phyloP scores from a whole-genome alignment of 2,888 invertebrate genomes.

The Dynastes hyllus region DNA sequence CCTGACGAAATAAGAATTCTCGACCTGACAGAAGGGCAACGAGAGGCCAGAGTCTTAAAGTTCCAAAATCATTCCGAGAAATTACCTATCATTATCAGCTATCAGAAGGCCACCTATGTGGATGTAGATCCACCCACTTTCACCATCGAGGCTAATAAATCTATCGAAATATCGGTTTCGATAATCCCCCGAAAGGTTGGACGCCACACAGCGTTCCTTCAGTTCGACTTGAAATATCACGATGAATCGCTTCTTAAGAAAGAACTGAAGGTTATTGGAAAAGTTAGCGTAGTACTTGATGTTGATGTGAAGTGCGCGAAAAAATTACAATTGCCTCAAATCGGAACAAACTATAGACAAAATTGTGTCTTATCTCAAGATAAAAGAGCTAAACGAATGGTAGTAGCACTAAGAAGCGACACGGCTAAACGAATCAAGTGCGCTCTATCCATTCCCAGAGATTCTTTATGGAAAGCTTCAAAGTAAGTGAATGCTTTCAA shows the following conservation, averaged over 20 bases:
- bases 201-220: slow-evolving; percentile 51
- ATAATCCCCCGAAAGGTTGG: slow-evolving; percentile 60
- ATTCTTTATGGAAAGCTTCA: slow-evolving; percentile 7
- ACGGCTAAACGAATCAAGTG: background rate
- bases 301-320: slow-evolving; percentile 3
- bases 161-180: slow-evolving; percentile 56
- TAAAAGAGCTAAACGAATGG: background rate
- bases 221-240: slow-evolving; percentile 59
- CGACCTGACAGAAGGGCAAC: slow-evolving; percentile 13
- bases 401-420: background rate
- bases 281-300: slow-evolving; percentile 16
- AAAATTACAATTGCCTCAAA: slow-evolving; percentile 8
- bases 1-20: slow-evolving; percentile 38
- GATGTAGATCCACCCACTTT: slow-evolving; percentile 58
- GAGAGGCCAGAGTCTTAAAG: slow-evolving; percentile 33
- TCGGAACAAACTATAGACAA: slow-evolving; percentile 5
- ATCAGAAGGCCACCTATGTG: slow-evolving; percentile 62
- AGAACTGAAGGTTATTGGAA: slow-evolving; percentile 38
- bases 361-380: slow-evolving; percentile 23
- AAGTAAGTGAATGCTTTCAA: slow-evolving; percentile 3
- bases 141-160: slow-evolving; percentile 54
- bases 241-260: slow-evolving; percentile 46
- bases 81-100: slow-evolving; percentile 60
- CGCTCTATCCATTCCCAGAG: background rate
- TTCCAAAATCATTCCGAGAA: slow-evolving; percentile 58